phyloP scores from a whole-genome alignment of 1,140 invertebrate genomes.

The Platyscapa corneri region DNA sequence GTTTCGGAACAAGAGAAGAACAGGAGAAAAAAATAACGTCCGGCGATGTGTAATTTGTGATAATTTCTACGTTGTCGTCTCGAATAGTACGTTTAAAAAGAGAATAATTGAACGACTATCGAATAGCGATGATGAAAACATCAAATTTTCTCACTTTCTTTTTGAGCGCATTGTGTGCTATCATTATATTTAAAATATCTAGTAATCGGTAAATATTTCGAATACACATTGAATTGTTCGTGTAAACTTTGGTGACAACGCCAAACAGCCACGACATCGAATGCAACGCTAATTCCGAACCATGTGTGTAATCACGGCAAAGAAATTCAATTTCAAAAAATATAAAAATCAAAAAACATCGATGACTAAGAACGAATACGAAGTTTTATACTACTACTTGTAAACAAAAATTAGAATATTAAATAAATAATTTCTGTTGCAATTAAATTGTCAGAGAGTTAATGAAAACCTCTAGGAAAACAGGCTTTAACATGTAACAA shows the following conservation, averaged over 20 bases:
- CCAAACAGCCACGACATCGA: slow-evolving; percentile 64
- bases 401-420: background rate
- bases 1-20: no score
- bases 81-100: no score
- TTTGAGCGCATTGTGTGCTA: no score
- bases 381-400: background rate
- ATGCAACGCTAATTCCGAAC: slow-evolving; percentile 63
- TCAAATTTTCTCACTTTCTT: no score
- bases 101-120: no score
- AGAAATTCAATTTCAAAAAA: background rate
- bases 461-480: background rate
- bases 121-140: no score
- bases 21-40: no score
- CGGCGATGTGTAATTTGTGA: no score
- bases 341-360: slow-evolving; percentile 3
- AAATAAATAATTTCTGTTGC: background rate
- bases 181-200: background rate
- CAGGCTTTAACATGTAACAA: background rate
- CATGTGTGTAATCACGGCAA: slow-evolving; percentile 26
- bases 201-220: background rate
- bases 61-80: no score
- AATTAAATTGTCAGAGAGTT: background rate
- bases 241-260: slow-evolving; percentile 55
- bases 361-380: background rate
- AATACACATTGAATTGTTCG: background rate